Base-by-base conservation (phyloP, 2,113 vertebrate species). In the Indri indri region DNA sequence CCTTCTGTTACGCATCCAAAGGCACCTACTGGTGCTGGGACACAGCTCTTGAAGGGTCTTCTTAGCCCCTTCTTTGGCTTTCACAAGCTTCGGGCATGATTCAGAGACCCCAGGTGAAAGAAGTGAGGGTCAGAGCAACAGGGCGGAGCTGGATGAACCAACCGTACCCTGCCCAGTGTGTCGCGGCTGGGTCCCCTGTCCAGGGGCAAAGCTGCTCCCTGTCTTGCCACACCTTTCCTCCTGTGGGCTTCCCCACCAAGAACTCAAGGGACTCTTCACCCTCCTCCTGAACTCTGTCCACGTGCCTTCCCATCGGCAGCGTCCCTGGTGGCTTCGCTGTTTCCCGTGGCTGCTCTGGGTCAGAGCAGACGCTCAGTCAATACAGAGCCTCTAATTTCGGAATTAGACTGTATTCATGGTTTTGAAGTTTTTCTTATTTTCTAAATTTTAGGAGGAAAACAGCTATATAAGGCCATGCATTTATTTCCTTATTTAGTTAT, bases 261-360 rank as follows among this genome's bases (percentile, higher is more conserved):
- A 59, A 2, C n/a, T 77, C 40, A 37, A 27, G 47, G n/a, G 42
- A 32, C 54, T 50, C 30, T 2, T 0, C 18, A 4, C 45, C 80
- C 11, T 20, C 10, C 17, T 22, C 66, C 17, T 0, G 1, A n/a
- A 8, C 8, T 25, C 50, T 32, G 20, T 8, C 9, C 50, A 11
- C 8, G 1, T 0, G 2, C 27, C 37, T 32, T 37, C n/a, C 52
- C 73, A 37, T 9, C 30, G 76, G 66, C 8, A 30, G 45, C 32
- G 11, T 40, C 71, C 42, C 34, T 27, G 23, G 20, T 32, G 71
- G 66, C 61, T 57, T 57, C 74, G 45, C 42, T 63, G 40, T 54
- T 86, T 34, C 63, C 79, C 10, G 1, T 52, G 47, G 32, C 30
- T n/a, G 1, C 45, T 79, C 25, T 54, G 83, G 23, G 54, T 63